These are phyloP conservation scores for Philaenus spumarius DNA, from an alignment of 1,140 invertebrate genomes.

Conservation along the genomic window DNA sequence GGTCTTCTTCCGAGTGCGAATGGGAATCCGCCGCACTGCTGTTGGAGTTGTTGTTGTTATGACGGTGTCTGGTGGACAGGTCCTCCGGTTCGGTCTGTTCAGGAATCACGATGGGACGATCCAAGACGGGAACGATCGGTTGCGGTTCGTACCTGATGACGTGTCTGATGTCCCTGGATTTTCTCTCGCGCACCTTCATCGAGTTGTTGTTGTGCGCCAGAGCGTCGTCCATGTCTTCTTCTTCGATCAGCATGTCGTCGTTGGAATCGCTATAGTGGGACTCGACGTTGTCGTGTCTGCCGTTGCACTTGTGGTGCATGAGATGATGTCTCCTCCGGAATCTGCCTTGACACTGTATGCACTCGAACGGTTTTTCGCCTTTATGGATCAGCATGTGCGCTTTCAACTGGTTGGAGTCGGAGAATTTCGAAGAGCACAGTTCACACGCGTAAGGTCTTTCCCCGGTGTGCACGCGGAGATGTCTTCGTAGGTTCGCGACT, in stretches of 20 bases:
- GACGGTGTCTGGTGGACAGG: constrained; percentile 43
- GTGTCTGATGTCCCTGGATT: constrained; percentile 34
- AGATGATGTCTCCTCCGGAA: constrained; percentile 80
- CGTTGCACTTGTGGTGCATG: constrained; percentile 72
- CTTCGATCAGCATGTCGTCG: constrained; percentile 34
- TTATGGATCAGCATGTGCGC: constrained; percentile 84
- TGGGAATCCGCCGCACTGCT: constrained; percentile 12
- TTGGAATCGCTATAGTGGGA: neutral
- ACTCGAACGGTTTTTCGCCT: constrained; percentile 82
- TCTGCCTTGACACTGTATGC: constrained; percentile 62
- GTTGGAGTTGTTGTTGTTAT: constrained; percentile 25
- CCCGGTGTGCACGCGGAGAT: constrained; percentile 91
- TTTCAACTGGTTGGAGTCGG: constrained; percentile 90
- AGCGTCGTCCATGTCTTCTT: constrained; percentile 27
- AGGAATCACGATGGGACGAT: constrained; percentile 41
- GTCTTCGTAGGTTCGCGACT: constrained; percentile 87
- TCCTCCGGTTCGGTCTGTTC: constrained; percentile 89
- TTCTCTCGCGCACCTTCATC: constrained; percentile 35
- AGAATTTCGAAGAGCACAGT: constrained; percentile 82
- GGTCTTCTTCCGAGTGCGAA: constrained; percentile 7
- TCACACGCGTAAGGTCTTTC: constrained; percentile 91
- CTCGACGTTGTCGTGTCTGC: neutral
- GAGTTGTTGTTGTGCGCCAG: constrained; percentile 32
- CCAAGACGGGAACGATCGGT: constrained; percentile 25
- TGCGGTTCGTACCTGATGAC: constrained; percentile 34